Base-by-base conservation (phyloP, 1,140 invertebrate genomes). In the Chymomyza costata region DNA sequence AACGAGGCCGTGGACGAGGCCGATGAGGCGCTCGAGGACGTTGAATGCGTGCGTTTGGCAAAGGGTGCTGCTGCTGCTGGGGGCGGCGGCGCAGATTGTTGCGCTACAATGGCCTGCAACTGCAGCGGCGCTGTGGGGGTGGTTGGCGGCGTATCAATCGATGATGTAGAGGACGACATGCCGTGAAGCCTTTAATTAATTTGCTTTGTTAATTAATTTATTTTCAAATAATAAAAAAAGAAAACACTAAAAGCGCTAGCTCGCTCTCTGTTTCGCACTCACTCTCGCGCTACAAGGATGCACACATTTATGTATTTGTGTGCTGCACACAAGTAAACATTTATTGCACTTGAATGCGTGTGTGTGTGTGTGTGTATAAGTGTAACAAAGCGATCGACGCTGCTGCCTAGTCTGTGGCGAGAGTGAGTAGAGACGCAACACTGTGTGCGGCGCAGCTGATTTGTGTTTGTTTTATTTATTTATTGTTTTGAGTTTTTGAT, bases 91-190 rank as follows among this genome's bases (percentile, higher is more conserved):
- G 11, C 2, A 6, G 13, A 16, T 14, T 14, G 6, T 17, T 10
- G 8, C 14, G 54, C 63, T 51, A 59, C 53, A 28, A 57, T 47
- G 34, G 52, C 52, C 48, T 49, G 61, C 46, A 54, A 58, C 31
- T 48, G 64, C 48, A 30, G 18, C 59, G 31, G 56, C 55, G 56
- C 50, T 10, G 39, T 64, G 34, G 52, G 64, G 32, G 65, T 59
- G 34, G 61, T 66, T 28, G 69, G 68, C 13, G 67, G 57, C 31
- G 57, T 70, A 17, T 70, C 69, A 50, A 70, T 53, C 28, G 67
- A 73, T 31, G 69, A 66, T 34, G 63, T 70, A 17, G 43, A 53
- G 21, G 43, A 47, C 58, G 69, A 70, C 69, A 73, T 73, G 41
- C 40, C 59, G 40, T 38, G 10, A 14, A 7, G 8, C 2, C 34